Evolutionary conservation across 2,113 vertebrate species (phyloP), one percentile per base, ranked within the genome.

Genomic region (Rousettus leschenaultii): DNA sequence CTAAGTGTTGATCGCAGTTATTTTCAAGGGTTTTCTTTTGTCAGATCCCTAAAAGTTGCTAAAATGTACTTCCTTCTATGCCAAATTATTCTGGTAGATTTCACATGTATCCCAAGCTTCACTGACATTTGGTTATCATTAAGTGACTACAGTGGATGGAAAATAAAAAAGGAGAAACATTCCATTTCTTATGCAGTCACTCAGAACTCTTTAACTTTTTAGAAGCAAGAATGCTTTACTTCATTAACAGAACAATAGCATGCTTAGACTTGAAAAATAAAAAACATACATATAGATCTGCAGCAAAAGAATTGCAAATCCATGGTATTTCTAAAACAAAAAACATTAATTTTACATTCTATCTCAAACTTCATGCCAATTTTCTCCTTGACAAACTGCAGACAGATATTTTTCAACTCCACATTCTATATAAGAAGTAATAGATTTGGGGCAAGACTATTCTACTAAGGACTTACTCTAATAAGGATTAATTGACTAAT

Each of bases 101-200:
- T 86, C 26, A 74, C 68, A 89, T 91, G 22, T 59, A 88, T 63
- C 45, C 51, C 45, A 93, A 86, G 55, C 45, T 97, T 88, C 83
- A 82, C 1, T 74, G 63, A 94, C 61, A 97, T 97, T 97, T 96
- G 63, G 63, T 97, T 95, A 83, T 86, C 51, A 79, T 94, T 91
- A 93, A 91, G 53, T 82, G 45, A 87, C 40, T 95, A 87, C 12
- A 80, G 45, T 61, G 59, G 80, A 40, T 40, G 77, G 57, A 91
- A 95, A 92, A 55, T 53, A 33, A 91, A 48, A 59, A 85, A 90
- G 45, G 45, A 91, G n/a, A 96, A 84, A 48, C 70, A 80, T 94
- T 92, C 48, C 66, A 86, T 28, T 83, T 91, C 61, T 87, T 66
- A 66, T 38, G 28, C 78, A 91, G 16, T 82, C 73, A 75, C 38